A percentile compares a stretch with the other conserved stretches of the same genome.
Evolutionary conservation across 2,888 invertebrate genomes (phyloP).

Genomic region (Limnephilus auricula): DNA sequence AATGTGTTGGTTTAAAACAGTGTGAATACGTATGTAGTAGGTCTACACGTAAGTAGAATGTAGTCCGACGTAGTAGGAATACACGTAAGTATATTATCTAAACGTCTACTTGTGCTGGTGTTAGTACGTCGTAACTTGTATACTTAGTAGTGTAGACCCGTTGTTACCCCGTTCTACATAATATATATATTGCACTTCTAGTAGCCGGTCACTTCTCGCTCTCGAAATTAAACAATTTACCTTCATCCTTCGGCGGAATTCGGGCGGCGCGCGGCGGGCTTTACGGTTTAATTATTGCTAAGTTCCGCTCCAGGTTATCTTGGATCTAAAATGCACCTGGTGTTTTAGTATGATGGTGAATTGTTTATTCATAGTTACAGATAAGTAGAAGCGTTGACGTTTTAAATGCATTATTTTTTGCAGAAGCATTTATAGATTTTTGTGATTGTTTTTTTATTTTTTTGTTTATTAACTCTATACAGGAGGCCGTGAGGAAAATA

Average conservation of each 20-base stretch:
- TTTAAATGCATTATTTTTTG: not conserved
- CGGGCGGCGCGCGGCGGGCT: not conserved
- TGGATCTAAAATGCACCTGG: not conserved
- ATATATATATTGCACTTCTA: not conserved
- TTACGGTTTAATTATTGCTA: not conserved
- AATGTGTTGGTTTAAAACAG: not conserved
- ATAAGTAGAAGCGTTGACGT: not conserved
- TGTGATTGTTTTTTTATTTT: no score
- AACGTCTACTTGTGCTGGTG: not conserved
- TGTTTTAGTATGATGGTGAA: not conserved
- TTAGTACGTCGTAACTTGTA: not conserved
- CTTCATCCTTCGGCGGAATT: not conserved
- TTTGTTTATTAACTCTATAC: no score
- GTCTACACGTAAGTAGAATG: not conserved
- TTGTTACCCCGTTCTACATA: not conserved
- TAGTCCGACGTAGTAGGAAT: not conserved
- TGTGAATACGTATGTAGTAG: not conserved
- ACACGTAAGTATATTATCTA: not conserved
- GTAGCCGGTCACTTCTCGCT: conserved; percentile 2
- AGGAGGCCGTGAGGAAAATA: no score
- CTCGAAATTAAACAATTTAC: not conserved
- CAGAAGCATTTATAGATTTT: not conserved
- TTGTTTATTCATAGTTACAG: not conserved
- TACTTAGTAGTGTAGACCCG: not conserved
- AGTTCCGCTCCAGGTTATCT: not conserved